A percentile compares a stretch with the other conserved stretches of the same genome.
Conservation (phyloP, 37 sponge, comb jelly and placozoan species). For the Geodia barretti region DNA sequence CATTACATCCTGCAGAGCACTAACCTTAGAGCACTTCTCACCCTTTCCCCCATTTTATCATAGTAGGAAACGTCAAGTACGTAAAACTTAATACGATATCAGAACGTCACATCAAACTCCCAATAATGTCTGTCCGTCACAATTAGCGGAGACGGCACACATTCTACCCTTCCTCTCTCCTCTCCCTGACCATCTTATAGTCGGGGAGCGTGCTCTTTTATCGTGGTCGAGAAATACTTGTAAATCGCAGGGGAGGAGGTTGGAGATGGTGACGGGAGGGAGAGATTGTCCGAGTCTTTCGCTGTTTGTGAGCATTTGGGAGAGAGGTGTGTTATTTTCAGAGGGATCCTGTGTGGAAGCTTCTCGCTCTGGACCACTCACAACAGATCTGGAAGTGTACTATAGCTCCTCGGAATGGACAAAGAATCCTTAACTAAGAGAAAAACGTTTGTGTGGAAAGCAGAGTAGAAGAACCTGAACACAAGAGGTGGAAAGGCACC, state of each 20-base stretch:
- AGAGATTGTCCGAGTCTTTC: conserved; percentile 68
- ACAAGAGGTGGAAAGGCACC: too few relatives aligned
- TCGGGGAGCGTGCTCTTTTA: too few relatives aligned
- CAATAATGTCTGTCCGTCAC: not conserved
- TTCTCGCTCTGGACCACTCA: conserved; percentile 57
- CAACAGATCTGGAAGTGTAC: conserved; percentile 59
- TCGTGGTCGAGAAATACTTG: conserved; percentile 30
- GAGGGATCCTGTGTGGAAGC: conserved; percentile 38
- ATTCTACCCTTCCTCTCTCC: conserved; percentile 38
- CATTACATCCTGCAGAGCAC: too few relatives aligned
- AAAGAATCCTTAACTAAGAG: too few relatives aligned
- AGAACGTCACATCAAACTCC: not conserved
- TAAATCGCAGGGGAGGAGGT: conserved; percentile 80
- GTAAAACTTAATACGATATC: too few relatives aligned
- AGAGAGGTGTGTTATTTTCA: not conserved
- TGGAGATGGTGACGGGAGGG: conserved; percentile 72
- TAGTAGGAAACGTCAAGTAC: too few relatives aligned
- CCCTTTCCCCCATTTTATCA: not conserved
- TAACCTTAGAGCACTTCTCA: not conserved
- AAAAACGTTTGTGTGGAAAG: too few relatives aligned
- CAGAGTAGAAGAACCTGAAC: too few relatives aligned
- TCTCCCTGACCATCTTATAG: conserved; percentile 17
- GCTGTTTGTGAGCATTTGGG: conserved; percentile 34
- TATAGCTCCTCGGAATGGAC: too few relatives aligned
- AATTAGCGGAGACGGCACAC: conserved; percentile 48